A percentile compares a stretch with the other conserved stretches of the same genome.
These are phyloP conservation scores for Aphodius granarius DNA, from an alignment of 2,888 invertebrate genomes.

Conservation along the genomic window DNA sequence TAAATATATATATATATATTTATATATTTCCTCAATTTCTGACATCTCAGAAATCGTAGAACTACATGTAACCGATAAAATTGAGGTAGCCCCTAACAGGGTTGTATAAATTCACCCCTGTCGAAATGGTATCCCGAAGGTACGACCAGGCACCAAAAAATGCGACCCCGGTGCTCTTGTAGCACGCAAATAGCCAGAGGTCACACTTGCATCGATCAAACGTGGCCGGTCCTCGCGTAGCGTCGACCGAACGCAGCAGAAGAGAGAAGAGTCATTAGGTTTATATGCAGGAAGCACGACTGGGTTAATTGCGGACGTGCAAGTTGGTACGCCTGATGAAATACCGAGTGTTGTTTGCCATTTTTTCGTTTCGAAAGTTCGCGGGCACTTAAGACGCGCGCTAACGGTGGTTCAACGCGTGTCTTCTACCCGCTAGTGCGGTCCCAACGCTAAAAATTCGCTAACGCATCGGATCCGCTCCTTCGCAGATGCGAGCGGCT, in stretches of 20 bases:
- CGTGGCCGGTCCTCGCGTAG: constrained; percentile 21
- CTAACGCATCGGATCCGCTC: not conserved
- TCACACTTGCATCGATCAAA: constrained; percentile 53
- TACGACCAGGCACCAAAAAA: constrained; percentile 42
- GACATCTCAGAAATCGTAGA: not conserved
- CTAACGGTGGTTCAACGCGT: not conserved
- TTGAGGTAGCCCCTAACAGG: not conserved
- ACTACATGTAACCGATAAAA: not conserved
- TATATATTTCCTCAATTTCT: not conserved
- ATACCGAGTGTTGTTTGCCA: not conserved
- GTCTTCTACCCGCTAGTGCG: not conserved
- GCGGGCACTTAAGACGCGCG: not conserved
- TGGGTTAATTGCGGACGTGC: constrained; percentile 10
- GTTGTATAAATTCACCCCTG: not conserved
- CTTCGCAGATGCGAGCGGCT: not conserved
- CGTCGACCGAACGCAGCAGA: not conserved
- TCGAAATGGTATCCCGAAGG: constrained; percentile 32
- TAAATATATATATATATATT: too few species aligned
- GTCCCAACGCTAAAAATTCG: not conserved
- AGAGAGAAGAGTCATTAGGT: constrained; percentile 17
- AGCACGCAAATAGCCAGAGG: constrained; percentile 54
- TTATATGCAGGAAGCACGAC: constrained; percentile 12
- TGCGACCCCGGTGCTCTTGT: constrained; percentile 23
- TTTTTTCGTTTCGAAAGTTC: not conserved
- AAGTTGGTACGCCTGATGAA: constrained; percentile 3